A percentile compares a stretch with the other conserved stretches of the same genome.
Evolutionary conservation across 2,797 vertebrate genomes (phyloP).

Genomic region (Catamblyrhynchus diadema): DNA sequence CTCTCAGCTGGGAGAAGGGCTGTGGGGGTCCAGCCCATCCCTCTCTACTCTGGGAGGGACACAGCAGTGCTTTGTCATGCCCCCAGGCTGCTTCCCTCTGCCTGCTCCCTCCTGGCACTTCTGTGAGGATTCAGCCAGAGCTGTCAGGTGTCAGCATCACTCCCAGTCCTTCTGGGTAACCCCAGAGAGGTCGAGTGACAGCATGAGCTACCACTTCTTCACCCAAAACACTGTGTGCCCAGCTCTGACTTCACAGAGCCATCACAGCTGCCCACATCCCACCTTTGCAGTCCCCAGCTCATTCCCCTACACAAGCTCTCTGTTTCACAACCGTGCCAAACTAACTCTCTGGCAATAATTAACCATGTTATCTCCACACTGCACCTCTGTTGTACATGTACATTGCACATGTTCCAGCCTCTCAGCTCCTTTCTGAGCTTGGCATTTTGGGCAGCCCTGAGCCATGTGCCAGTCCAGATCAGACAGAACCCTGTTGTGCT

Average conservation of each 20-base stretch:
- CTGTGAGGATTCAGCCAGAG: not conserved
- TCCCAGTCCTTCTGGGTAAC: not conserved
- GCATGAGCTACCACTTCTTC: not conserved
- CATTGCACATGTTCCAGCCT: not conserved
- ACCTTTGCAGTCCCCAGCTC: not conserved
- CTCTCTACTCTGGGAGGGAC: not conserved
- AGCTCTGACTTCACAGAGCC: not conserved
- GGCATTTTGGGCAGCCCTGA: rapidly evolving
- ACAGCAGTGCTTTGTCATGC: not conserved
- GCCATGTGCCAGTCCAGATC: not conserved
- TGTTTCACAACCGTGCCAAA: rapidly evolving
- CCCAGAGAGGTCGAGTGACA: not conserved
- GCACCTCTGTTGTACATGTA: not conserved
- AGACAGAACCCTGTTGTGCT: not conserved
- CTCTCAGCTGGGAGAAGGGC: not conserved
- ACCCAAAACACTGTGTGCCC: not conserved
- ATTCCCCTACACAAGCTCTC: not conserved
- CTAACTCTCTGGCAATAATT: not conserved
- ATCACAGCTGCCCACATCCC: rapidly evolving
- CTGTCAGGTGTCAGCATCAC: not conserved
- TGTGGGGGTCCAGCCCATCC: not conserved
- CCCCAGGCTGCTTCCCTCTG: not conserved
- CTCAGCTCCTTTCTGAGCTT: not conserved
- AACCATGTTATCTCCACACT: not conserved
- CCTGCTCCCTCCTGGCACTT: not conserved